Evolutionary conservation across 2,888 invertebrate species (phyloP).

Genomic region (Ochlodes sylvanus): DNA sequence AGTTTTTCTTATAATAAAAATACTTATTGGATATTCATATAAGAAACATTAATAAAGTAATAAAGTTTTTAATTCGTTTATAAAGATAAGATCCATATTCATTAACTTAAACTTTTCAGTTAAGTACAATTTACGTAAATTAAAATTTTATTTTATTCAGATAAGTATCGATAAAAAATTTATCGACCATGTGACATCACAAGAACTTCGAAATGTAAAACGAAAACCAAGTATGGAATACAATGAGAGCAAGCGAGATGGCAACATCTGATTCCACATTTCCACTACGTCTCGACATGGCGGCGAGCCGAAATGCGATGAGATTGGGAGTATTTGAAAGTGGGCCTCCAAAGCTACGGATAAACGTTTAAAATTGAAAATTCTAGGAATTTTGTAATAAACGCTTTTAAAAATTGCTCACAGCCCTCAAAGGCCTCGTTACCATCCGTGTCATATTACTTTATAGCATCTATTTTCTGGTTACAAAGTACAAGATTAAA

Average conservation of each 20-base stretch:
- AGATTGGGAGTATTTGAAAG: no score
- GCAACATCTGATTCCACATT: slow-evolving; percentile 40
- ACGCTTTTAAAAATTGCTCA: neutral
- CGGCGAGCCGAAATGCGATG: slow-evolving; percentile 52
- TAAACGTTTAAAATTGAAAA: slow-evolving; percentile 8
- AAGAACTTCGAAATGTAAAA: slow-evolving; percentile 75
- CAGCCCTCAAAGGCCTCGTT: neutral
- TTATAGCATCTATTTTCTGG: neutral
- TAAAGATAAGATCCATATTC: no score
- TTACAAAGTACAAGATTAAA: no score
- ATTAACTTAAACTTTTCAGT: no score
- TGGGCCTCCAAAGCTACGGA: slow-evolving; percentile 1
- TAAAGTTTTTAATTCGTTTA: no score
- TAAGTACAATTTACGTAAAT: no score
- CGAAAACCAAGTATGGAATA: slow-evolving; percentile 82
- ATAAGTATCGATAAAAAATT: slow-evolving; percentile 42
- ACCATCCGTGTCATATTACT: neutral
- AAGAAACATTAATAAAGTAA: no score
- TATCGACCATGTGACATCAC: slow-evolving; percentile 50
- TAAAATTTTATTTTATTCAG: neutral
- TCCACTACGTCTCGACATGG: slow-evolving; percentile 62
- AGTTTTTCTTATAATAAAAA: neutral
- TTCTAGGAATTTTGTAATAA: neutral
- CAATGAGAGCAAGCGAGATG: slow-evolving; percentile 71
- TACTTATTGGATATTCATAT: neutral